Evolutionary conservation across 2,888 invertebrate species (phyloP), one percentile per base, ranked within the genome.

Genomic region (Hydraecia micacea): DNA sequence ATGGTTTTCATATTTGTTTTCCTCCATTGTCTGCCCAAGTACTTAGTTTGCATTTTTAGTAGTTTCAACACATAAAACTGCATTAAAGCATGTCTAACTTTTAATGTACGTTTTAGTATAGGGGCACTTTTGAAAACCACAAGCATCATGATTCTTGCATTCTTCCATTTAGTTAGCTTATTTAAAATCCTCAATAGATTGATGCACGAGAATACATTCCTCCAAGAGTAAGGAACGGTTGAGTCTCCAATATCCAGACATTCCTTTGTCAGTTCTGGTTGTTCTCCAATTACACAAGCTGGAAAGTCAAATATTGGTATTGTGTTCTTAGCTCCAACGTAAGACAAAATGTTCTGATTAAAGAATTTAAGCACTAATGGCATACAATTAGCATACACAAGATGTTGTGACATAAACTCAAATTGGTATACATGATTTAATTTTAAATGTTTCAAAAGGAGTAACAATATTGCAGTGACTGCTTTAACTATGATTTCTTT

Each of bases 1-100:
- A 99, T 99, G 0, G 99, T 99, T 95, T 99, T 99, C 99, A 99
- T 99, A 94, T 99, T 99, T 1, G 99, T 98, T 95, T 99, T 99
- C 71, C 99, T 97, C 99, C 99, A 99, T 93, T 99, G 99, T 21
- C 99, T 97, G 0, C 99, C 99, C 90, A 99, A 97, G 96, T 99
- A 99, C 93, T 99, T 99, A 0, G 99, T 99, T 97, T 99, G 99
- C 99, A 99, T 99, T 97, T 99, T 99, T 25, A 99, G 97, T 79
- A 99, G 97, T 95, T 99, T 99, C 83, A 99, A 97, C 18, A 99
- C 99, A 95, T 99, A 99, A 88, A 99, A 97, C 96, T 99, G 99
- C 98, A 99, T 99, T 97, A 99, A 98, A 11, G 99, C 99, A 93
- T 99, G 99, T 74, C 99, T 97, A 6, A 99, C 99, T 97, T 99